Base-by-base conservation (phyloP, 2,888 invertebrate species). In the Ornithoptera alexandrae region DNA sequence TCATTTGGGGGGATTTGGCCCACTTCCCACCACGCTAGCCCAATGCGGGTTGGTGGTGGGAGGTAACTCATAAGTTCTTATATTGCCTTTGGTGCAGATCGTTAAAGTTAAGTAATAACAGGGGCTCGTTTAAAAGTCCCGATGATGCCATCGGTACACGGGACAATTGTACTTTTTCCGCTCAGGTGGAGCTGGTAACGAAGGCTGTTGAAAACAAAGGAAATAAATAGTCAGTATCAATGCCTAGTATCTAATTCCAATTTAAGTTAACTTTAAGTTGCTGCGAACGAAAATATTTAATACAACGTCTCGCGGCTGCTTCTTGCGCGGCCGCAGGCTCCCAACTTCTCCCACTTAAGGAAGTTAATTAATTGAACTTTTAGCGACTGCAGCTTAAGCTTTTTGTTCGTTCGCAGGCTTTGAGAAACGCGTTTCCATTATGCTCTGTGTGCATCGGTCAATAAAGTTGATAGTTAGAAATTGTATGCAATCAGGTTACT, bases 351-450 rank as follows among this genome's bases (percentile, higher is more conserved):
- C 75, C 73, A 73, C 77, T 78, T 79, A 77, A 77, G 76, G 30
- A 79, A 79, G 76, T 79, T 80, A 82, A 82, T 83, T 83, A 81
- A 81, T 81, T 74, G 79, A 76, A 79, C 74, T 79, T 79, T 73
- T 69, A 77, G 72, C 73, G 72, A 71, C 70, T 67, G 62, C 64
- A 66, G 69, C 66, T 66, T 64, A 67, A 62, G 62, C 70, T 62
- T 71, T 77, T 78, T 78, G 56, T 56, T 56, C 56, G 56, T n/a
- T 15, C 56, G 56, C 18, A n/a, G n/a, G 15, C 20, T 56, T 56
- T 7, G 56, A 6, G 56, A 1, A n/a, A 4, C 20, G n/a, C 15
- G 5, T 56, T 53, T 6, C 56, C 39, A 62, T 53, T 66, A 66
- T 60, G 18, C 60, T 60, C 60, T 60, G 60, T 60, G 60, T 46